Evolutionary conservation across 2,888 invertebrate species (phyloP), one percentile per base, ranked within the genome.

Genomic region (Andrena hattorfiana): DNA sequence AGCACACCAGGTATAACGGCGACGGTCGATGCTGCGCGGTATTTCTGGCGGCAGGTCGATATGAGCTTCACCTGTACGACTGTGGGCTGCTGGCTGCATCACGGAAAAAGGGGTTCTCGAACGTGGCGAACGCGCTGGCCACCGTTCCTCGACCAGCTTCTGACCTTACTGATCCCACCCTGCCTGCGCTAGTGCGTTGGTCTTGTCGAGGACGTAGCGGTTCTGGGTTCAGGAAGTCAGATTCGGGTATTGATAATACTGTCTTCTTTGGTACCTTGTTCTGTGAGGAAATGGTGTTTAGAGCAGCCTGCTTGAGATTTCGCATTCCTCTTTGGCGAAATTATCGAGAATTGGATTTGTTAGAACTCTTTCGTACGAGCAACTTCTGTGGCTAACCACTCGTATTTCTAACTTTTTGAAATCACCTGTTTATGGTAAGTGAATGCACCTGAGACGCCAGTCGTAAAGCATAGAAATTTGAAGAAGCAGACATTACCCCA

Each of bases 31-130:
- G 93, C 90, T 94, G 93, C 94, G 89, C 93, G 92, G 93, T 93
- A 94, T 93, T 93, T 93, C 93, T 93, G 90, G 92, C 91, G 89
- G 91, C 93, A 93, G 94, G 94, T 94, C 94, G 94, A 94, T 94
- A 94, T 86, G 77, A 75, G 84, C 83, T 75, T 88, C 83, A 89
- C 88, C 88, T 88, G 89, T 88, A 56, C 77, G 68, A 67, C 81
- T 74, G 70, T 80, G 77, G 84, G 59, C 83, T 83, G 85, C 81
- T 77, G 82, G 76, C 54, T 77, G 77, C 60, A 71, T 56, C 67
- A 66, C 54, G 68, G 67, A 71, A 70, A 87, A 83, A 85, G 84
- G 85, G 82, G 77, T 87, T 87, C 77, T 75, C 81, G 77, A 76
- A 74, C 73, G 72, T 66, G 71, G 48, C 16, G 75, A 77, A 68